phyloP scores from a whole-genome alignment of 2,888 invertebrate species.

The Aporophyla lueneburgensis region DNA sequence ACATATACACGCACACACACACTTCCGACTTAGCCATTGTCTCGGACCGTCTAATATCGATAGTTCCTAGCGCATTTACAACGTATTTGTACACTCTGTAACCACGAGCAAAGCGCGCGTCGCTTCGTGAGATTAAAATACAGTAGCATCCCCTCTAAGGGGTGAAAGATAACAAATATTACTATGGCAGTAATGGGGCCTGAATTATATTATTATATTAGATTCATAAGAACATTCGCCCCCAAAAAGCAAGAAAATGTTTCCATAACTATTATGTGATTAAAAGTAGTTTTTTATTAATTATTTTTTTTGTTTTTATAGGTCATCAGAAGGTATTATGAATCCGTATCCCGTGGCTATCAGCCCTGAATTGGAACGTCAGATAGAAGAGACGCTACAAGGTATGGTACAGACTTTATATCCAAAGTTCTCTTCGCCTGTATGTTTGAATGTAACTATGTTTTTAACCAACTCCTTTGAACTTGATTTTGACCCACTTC shows the following conservation, averaged over 20 bases:
- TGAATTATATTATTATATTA: too few species aligned
- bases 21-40: too few species aligned
- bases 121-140: too few species aligned
- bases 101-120: too few species aligned
- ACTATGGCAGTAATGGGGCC: neutral
- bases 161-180: neutral
- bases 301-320: slow-evolving; percentile 60
- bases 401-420: slow-evolving; percentile 68
- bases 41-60: too few species aligned
- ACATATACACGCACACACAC: too few species aligned
- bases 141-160: neutral
- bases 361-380: slow-evolving; percentile 92
- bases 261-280: neutral
- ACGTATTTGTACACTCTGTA: too few species aligned
- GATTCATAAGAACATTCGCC: neutral
- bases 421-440: too few species aligned
- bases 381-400: slow-evolving; percentile 90
- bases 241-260: neutral
- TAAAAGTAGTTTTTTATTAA: neutral
- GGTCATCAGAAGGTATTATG: slow-evolving; percentile 92
- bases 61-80: too few species aligned
- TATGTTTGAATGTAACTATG: too few species aligned
- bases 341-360: slow-evolving; percentile 95
- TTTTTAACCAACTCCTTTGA: too few species aligned
- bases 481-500: too few species aligned